Percentiles rank a stretch among this genome's conserved stretches.
These are phyloP conservation scores for Thymelicus acteon DNA, from an alignment of 2,888 invertebrate species.

Conservation along the genomic window DNA sequence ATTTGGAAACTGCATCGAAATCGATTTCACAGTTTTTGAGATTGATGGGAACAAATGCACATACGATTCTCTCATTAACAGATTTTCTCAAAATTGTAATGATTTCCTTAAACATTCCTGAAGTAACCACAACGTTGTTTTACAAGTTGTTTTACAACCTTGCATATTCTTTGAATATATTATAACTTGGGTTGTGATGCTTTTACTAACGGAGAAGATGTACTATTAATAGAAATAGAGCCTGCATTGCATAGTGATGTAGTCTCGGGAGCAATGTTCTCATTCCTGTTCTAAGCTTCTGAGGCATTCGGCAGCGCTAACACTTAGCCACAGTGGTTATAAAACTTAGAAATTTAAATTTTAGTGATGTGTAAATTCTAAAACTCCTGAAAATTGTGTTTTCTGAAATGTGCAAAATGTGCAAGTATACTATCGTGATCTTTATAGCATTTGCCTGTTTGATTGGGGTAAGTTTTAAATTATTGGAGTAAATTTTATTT, in stretches of 20 bases:
- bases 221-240: slow-evolving; percentile 48
- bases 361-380: not conserved
- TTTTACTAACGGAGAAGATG: slow-evolving; percentile 9
- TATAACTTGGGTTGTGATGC: not conserved
- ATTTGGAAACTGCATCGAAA: no score
- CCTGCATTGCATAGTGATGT: slow-evolving; percentile 51
- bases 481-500: not conserved
- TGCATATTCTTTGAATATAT: not conserved
- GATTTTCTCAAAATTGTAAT: no score
- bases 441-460: slow-evolving; percentile 9
- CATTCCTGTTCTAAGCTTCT: slow-evolving; percentile 61
- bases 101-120: no score
- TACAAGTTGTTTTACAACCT: no score
- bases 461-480: slow-evolving; percentile 38
- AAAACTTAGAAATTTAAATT: slow-evolving; percentile 6
- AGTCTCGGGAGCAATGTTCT: slow-evolving; percentile 65
- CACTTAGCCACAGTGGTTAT: not conserved
- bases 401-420: slow-evolving; percentile 40
- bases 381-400: slow-evolving; percentile 1
- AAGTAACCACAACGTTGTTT: no score
- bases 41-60: no score
- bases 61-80: no score
- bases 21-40: no score
- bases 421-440: slow-evolving; percentile 30
- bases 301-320: slow-evolving; percentile 44